Evolutionary conservation across 2,113 vertebrate genomes (phyloP).

Genomic region (Antechinus flavipes): DNA sequence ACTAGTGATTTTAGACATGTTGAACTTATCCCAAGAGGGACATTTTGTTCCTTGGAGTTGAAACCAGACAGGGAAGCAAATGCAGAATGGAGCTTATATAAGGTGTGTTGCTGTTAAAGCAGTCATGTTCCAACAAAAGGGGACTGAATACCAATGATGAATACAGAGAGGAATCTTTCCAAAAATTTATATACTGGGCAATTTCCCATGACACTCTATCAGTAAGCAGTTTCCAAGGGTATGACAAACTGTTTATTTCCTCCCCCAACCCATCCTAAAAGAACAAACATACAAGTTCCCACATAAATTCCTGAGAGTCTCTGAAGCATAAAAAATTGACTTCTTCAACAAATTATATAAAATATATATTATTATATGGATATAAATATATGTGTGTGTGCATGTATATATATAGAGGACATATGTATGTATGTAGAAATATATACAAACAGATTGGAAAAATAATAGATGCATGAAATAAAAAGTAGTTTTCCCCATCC

Average conservation of each 20-base stretch:
- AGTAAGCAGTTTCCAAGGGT: not conserved
- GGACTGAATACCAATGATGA: not conserved
- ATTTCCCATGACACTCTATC: not conserved
- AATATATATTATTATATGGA: not conserved
- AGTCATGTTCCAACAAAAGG: not conserved
- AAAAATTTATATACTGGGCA: not conserved
- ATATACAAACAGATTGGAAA: not conserved
- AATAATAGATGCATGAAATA: not conserved
- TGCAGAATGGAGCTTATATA: not conserved
- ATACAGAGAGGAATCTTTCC: constrained; percentile 21
- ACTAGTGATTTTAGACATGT: not conserved
- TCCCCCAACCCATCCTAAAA: not conserved
- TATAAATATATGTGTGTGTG: not conserved
- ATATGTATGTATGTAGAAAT: not conserved
- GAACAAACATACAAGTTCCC: constrained; percentile 7
- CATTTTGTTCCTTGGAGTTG: not conserved
- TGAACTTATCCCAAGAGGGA: not conserved
- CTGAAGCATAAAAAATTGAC: not conserved
- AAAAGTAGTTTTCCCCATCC: not conserved
- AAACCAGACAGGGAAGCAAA: not conserved
- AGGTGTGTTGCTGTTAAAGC: not conserved
- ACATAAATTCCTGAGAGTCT: constrained; percentile 18
- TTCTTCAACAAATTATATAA: constrained; percentile 17
- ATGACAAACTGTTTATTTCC: not conserved
- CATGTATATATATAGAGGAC: not conserved